Percentiles rank a stretch among this genome's conserved stretches.
Evolutionary conservation across 2,113 vertebrate species (phyloP).

Genomic region (Mellivora capensis): DNA sequence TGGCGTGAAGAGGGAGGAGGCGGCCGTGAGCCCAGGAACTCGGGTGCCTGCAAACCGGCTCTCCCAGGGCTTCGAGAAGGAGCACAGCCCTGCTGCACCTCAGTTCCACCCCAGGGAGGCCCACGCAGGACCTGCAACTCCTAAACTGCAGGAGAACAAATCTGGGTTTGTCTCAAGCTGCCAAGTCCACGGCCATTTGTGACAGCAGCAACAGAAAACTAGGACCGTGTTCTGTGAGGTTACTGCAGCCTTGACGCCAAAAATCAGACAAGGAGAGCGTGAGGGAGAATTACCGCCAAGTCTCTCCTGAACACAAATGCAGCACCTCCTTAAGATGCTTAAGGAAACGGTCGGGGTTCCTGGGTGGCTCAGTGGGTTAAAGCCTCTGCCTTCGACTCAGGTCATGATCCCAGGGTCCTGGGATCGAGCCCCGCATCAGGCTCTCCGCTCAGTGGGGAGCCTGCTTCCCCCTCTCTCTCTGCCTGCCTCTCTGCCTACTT

Average conservation of each 20-base stretch:
- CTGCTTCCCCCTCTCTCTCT: no score
- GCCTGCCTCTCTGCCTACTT: no score
- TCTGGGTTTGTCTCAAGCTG: background rate
- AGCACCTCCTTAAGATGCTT: background rate
- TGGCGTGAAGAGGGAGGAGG: no score
- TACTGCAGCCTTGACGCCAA: background rate
- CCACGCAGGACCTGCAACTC: fast-evolving
- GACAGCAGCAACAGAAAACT: background rate
- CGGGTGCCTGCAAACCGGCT: background rate
- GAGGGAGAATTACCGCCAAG: background rate
- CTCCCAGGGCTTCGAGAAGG: background rate
- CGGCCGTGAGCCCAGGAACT: background rate
- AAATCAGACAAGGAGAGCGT: background rate
- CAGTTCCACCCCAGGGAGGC: background rate
- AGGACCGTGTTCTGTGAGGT: no score
- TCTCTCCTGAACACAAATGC: fast-evolving
- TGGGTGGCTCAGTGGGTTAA: no score
- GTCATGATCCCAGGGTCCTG: no score
- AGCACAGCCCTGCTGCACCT: background rate
- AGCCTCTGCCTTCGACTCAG: no score
- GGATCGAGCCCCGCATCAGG: no score
- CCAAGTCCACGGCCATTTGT: fast-evolving
- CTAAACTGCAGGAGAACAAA: fast-evolving
- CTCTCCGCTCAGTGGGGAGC: no score
- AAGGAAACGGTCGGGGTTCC: no score